Evolutionary conservation across 1,140 invertebrate species (phyloP).

Genomic region (Brachionus manjavacas): DNA sequence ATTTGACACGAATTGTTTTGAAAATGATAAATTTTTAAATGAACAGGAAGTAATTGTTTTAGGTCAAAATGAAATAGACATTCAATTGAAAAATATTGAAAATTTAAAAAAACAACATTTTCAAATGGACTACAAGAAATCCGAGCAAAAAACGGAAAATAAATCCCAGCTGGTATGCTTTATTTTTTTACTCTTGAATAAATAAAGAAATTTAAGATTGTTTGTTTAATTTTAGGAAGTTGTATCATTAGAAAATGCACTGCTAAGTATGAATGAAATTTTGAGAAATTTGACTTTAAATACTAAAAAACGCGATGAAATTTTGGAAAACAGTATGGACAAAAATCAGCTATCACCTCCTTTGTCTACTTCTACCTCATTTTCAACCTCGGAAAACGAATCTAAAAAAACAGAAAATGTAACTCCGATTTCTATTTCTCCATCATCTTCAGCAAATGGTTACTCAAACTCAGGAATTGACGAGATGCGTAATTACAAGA

Average conservation of each 20-base stretch:
- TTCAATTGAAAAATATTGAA: conserved; percentile 13
- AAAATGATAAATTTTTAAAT: not conserved
- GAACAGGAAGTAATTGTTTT: not conserved
- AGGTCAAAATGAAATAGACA: not conserved
- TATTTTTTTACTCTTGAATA: not conserved
- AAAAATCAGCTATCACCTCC: conserved; percentile 3
- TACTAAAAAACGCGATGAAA: not conserved
- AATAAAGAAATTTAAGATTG: no score
- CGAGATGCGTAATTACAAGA: not conserved
- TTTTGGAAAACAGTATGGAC: not conserved
- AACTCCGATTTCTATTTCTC: not conserved
- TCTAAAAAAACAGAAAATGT: not conserved
- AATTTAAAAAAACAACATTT: conserved; percentile 20
- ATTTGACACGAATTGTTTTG: not conserved
- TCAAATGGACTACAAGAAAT: not conserved
- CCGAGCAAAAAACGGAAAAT: not conserved
- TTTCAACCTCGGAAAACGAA: not conserved
- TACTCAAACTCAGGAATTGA: not conserved
- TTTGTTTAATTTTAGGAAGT: not conserved
- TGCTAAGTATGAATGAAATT: conserved; percentile 34
- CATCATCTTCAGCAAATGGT: not conserved
- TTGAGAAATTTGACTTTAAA: conserved; percentile 4
- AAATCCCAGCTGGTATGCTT: conserved; percentile 1
- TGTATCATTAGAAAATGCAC: not conserved
- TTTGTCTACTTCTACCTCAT: not conserved